Evolutionary conservation across 2,797 vertebrate genomes (phyloP), one percentile per base, ranked within the genome.

Genomic region (Chiroxiphia lanceolata): DNA sequence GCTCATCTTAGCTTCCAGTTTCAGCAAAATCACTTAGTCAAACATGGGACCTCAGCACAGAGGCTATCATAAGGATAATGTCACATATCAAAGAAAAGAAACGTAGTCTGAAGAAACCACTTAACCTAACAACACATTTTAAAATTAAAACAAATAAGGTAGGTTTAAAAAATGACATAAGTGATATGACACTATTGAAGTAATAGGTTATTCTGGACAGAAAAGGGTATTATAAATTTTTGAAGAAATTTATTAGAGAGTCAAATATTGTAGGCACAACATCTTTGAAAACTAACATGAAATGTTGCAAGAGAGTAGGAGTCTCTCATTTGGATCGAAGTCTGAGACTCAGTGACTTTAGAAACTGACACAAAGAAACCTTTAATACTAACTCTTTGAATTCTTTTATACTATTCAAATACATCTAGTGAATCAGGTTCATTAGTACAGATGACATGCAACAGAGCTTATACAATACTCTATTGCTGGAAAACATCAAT

Each of bases 11-110:
- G 47, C 56, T 86, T 78, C 21, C 23, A 81, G 54, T 82, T 93
- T 79, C 79, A 88, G 26, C 25, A 91, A 91, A 90, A 94, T 93
- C 76, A 61, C 40, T 78, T 76, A 40, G 47, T 79, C 72, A 88
- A 83, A 91, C 18, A 54, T 0, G 68, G 15, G 29, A 93, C 61
- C 22, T 71, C 72, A 87, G 9, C n/a, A 71, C 0, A 40, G 34
- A 83, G 31, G 29, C 14, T 90, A 72, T 59, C 38, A 81, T 85
- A 72, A 71, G 20, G 27, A 77, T 65, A 92, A 83, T 59, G 48
- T 63, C 82, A 90, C 26, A 48, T 78, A 77, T 27, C 34, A 86
- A 86, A 90, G 64, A 83, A 89, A 90, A 87, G 40, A 82, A 79
- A 80, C 47, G 20, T 31, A 81, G 22, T 38, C 60, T 77, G 29